phyloP scores from a whole-genome alignment of 2,113 vertebrate genomes.

The Mohoua ochrocephala region DNA sequence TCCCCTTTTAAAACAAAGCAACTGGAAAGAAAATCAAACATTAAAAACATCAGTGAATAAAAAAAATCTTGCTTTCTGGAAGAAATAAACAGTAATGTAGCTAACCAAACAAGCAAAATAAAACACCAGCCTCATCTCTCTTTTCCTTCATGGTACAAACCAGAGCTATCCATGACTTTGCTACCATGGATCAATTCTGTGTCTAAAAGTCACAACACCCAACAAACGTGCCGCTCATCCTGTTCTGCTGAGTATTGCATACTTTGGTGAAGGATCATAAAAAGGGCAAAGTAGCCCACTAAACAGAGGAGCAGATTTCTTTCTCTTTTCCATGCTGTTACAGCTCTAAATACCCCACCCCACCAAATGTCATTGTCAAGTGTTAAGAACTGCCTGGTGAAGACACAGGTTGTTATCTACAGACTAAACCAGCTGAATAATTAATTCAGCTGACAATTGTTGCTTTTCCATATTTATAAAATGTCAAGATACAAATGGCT shows the following conservation, averaged over 20 bases:
- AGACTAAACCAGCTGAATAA: neutral
- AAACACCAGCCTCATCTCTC: neutral
- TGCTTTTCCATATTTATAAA: neutral
- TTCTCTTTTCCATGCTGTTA: neutral
- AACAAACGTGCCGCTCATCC: fast-evolving
- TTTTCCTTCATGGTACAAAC: neutral
- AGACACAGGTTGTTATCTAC: neutral
- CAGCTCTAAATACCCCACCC: neutral
- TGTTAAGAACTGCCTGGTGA: neutral
- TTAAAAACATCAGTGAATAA: neutral
- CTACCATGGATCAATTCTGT: neutral
- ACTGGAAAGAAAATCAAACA: neutral
- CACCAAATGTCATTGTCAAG: neutral
- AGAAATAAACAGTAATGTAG: neutral
- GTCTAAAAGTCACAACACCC: neutral
- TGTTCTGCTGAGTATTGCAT: neutral
- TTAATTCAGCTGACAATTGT: neutral
- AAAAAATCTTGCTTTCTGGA: neutral
- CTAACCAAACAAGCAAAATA: neutral
- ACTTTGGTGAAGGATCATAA: neutral
- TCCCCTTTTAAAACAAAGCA: neutral
- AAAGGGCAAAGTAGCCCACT: neutral
- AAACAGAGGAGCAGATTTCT: neutral
- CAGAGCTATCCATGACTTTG: neutral
- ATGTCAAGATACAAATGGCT: neutral